Evolutionary conservation across 1,140 invertebrate genomes (phyloP).

Genomic region (Camponotus floridanus): DNA sequence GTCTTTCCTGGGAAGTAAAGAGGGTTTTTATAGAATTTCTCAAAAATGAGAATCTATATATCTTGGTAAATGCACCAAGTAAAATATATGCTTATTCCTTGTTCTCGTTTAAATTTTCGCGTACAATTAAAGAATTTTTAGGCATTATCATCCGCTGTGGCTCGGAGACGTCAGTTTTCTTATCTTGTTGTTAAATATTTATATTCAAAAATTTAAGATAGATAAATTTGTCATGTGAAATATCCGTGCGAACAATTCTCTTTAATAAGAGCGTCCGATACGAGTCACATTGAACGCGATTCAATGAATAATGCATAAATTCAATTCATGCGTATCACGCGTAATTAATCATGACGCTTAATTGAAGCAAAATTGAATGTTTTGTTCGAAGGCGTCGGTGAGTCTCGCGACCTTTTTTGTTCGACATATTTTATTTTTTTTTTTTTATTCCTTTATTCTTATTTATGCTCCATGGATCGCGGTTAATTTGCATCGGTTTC

Average conservation of each 20-base stretch:
- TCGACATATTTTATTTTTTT: not conserved
- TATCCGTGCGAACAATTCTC: constrained; percentile 23
- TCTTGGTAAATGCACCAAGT: no score
- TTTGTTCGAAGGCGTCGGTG: not conserved
- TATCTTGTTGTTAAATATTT: not conserved
- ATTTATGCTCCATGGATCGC: not conserved
- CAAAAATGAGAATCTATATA: no score
- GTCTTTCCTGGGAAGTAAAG: no score
- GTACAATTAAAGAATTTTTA: no score
- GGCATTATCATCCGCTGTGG: no score
- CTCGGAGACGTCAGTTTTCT: no score
- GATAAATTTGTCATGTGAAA: constrained; percentile 27
- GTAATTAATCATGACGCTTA: constrained; percentile 50
- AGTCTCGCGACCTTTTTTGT: constrained; percentile 3
- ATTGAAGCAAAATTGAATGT: constrained; percentile 52
- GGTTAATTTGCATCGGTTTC: constrained; percentile 37
- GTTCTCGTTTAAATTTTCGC: no score
- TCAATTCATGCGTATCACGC: constrained; percentile 40
- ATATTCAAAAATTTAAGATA: constrained; percentile 18
- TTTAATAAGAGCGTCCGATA: constrained; percentile 46
- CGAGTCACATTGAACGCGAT: constrained; percentile 10
- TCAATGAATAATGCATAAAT: constrained; percentile 54
- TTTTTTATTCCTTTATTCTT: not conserved
- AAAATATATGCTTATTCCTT: no score
- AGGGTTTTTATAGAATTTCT: no score